phyloP scores from a whole-genome alignment of 2,113 vertebrate genomes.

The Oncorhynchus gorbuscha region DNA sequence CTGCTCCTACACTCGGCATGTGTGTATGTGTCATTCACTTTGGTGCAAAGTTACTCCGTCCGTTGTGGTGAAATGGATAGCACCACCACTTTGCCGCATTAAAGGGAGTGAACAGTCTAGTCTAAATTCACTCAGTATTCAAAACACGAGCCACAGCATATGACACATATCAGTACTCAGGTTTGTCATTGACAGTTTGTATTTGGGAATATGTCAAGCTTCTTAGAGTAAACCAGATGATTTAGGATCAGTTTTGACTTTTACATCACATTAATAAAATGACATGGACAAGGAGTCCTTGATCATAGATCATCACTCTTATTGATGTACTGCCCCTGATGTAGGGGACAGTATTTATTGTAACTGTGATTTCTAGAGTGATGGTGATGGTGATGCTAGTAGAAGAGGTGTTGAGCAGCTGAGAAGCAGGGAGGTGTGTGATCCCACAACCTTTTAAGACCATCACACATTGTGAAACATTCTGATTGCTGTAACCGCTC shows the following conservation, averaged over 20 bases:
- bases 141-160: background rate
- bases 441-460: constrained; percentile 59
- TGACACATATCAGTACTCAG: background rate
- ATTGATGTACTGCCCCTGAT: too few species aligned
- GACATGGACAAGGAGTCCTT: too few species aligned
- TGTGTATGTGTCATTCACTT: background rate
- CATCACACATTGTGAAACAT: constrained; percentile 61
- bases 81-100: too few species aligned
- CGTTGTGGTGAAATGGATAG: background rate
- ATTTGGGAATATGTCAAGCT: too few species aligned
- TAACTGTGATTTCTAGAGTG: background rate
- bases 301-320: too few species aligned
- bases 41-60: background rate
- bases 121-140: background rate
- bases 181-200: too few species aligned
- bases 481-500: constrained; percentile 57
- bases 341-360: background rate
- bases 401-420: background rate
- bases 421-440: constrained; percentile 19
- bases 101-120: background rate
- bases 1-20: background rate
- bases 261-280: too few species aligned
- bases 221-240: too few species aligned
- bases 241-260: too few species aligned
- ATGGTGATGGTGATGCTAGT: background rate